A percentile compares a stretch with the other conserved stretches of the same genome.
phyloP scores from a whole-genome alignment of 2,113 vertebrate species.

The Zingel zingel region DNA sequence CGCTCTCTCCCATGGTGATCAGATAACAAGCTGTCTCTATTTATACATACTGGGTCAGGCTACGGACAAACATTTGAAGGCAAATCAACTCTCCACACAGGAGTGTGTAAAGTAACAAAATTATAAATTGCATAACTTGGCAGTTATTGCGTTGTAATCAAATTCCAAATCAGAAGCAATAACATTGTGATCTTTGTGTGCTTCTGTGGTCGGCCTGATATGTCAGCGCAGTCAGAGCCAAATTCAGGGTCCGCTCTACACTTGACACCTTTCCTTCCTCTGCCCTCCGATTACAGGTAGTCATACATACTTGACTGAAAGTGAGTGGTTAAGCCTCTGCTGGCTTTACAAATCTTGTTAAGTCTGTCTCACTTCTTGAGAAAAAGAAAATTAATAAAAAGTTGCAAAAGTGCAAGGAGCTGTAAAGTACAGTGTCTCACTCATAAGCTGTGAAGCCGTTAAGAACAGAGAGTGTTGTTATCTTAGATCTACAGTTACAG shows the following conservation, averaged over 20 bases:
- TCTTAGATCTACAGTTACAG: slow-evolving; percentile 24
- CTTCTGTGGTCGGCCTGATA: not conserved
- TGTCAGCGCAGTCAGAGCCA: not conserved
- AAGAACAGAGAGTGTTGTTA: slow-evolving; percentile 19
- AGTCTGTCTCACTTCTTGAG: not conserved
- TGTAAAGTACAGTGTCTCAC: not conserved
- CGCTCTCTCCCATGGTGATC: slow-evolving; percentile 78
- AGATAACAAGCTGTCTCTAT: slow-evolving; percentile 82
- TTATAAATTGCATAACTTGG: not conserved
- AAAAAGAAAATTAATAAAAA: not conserved
- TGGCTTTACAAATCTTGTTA: slow-evolving; percentile 18
- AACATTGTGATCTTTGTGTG: not conserved
- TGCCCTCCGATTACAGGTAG: not conserved
- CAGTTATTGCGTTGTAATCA: not conserved
- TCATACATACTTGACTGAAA: slow-evolving; percentile 9
- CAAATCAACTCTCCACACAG: slow-evolving; percentile 11
- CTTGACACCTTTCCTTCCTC: not conserved
- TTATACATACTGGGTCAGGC: slow-evolving; percentile 81
- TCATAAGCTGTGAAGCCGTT: not conserved
- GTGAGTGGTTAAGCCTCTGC: slow-evolving; percentile 13
- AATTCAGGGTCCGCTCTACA: not conserved
- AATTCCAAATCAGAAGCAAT: slow-evolving; percentile 54
- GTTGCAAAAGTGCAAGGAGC: no score
- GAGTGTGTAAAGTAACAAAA: not conserved
- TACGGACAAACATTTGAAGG: slow-evolving; percentile 53